Evolutionary conservation across 2,113 vertebrate genomes (phyloP), one percentile per base, ranked within the genome.

Genomic region (Prinia subflava): DNA sequence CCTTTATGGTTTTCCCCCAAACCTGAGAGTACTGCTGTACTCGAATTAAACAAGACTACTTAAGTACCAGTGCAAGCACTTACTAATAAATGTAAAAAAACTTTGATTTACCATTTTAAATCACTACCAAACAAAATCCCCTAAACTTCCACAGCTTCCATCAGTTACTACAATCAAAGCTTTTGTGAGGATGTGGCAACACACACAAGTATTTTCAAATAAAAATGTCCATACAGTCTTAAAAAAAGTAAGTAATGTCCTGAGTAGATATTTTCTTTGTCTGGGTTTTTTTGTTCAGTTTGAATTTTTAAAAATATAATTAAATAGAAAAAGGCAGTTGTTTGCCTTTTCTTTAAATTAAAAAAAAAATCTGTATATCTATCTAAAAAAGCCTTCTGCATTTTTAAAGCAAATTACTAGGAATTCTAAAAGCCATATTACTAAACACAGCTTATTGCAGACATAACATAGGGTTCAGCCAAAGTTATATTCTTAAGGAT

Each of bases 201-300:
- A 67, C 18, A 33, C 5, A 41, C 10, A 42, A 69, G 30, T 41
- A n/a, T 75, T 52, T 50, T 28, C 33, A 53, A 69, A 25, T 16
- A 52, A 60, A 86, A 39, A 62, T 39, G 47, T 62, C 22, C 47
- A 71, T 13, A 22, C 1, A 57, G 14, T 10, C 27, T 53, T 82
- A 30, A 35, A 44, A 44, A 71, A 78, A 70, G 49, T 22, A 78
- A 75, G 53, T 22, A 62, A 47, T 13, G 33, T 9, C 1, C 28
- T 56, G 15, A 2, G 2, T 18, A 12, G 2, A 0, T 6, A 0
- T 17, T 31, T 20, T 12, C 10, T 23, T 30, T 44, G 2, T 47
- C 33, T 68, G 28, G 4, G 22, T 47, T 18, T 2, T 39, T 68
- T 42, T 73, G 5, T 37, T 63, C 1, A 1, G 17, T 37, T 83